Base-by-base conservation (phyloP, 2,113 vertebrate species). In the Cervus canadensis region DNA sequence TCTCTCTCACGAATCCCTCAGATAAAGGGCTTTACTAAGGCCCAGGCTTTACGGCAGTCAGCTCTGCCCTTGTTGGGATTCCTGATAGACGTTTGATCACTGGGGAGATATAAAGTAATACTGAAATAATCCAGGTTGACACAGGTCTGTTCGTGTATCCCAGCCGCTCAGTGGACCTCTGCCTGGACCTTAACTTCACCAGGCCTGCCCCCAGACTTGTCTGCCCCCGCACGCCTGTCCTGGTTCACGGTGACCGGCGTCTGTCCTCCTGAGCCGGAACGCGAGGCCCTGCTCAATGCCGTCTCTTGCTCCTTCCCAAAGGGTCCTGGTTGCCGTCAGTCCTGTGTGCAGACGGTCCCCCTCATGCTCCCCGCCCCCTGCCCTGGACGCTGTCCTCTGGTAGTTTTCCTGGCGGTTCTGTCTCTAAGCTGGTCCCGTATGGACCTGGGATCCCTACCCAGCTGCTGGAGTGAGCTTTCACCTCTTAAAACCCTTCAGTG, bases 351-450 rank as follows among this genome's bases (percentile, higher is more conserved):
- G 12, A 43, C 5, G 5, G 5, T 45, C 5, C n/a, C 25, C 33
- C 19, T 52, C 1, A 0, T 3, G n/a, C 5, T 10, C 33, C 54
- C 43, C 8, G 40, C 23, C 0, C 45, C 64, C n/a, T 12, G 10
- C 85, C 85, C 33, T n/a, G 33, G 23, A 4, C 52, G 15, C 28
- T 92, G 48, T 71, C 48, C 1, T n/a, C 54, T 59, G 21, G 23
- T 40, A 5, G 26, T 52, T 64, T 83, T 59, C 88, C 19, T 91
- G 6, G 28, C 30, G 62, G 33, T 67, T 67, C n/a, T 67, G 11
- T 59, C 8, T 89, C 2, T n/a, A 26, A 36, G 9, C 57, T 94
- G 79, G n/a, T 28, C 7, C 21, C 6, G 6, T 56, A 1, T 5
- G 26, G 52, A 16, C 81, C 45, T 16, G 43, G 3, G 50, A 30